Base-by-base conservation (phyloP, 2,113 vertebrate species). In the Ceyx melanurus region DNA sequence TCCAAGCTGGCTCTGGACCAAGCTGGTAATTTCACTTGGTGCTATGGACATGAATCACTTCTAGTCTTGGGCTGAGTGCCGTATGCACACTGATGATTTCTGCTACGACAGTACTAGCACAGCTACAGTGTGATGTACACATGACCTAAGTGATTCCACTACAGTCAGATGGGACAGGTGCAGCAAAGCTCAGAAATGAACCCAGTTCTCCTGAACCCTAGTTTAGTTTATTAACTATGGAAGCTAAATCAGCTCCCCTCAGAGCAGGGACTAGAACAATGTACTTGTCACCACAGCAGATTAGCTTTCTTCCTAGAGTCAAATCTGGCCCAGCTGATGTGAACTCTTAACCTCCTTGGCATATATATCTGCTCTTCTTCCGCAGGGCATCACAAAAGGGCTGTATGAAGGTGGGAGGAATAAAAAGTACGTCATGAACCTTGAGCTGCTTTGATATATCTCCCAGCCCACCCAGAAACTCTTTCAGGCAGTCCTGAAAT, bases 71-170 rank as follows among this genome's bases (percentile, higher is more conserved):
- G 13, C 26, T 72, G 10, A 1, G 9, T 15, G 58, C 45, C 26
- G 5, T 16, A 13, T 3, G 23, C 33, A 5, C 35, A 19, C 15
- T 0, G 0, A 21, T 25, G 43, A 13, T 19, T 80, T 53, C 73
- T 60, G 66, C 70, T 57, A 12, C 0, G 1, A 70, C 0, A 0
- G 26, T 53, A 25, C 40, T 48, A 70, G 58, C 45, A 14, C 54
- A 23, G 45, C 45, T 73, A 25, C 5, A 1, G 0, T 37, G 43
- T 33, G 56, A n/a, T 22, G 37, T 6, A 40, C 31, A 0, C 17
- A 65, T 35, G n/a, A n/a, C 25, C 23, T 23, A 4, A 5, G 45
- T 5, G 45, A 13, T 66, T 64, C 0, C 0, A 12, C 50, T 66
- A 1, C 65, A 66, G 20, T 66, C 26, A 31, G 40, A 10, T 0